Percentiles rank a stretch among this genome's conserved stretches.
Conservation (phyloP, 2,888 invertebrate genomes). For the Synanthedon myopaeformis region DNA sequence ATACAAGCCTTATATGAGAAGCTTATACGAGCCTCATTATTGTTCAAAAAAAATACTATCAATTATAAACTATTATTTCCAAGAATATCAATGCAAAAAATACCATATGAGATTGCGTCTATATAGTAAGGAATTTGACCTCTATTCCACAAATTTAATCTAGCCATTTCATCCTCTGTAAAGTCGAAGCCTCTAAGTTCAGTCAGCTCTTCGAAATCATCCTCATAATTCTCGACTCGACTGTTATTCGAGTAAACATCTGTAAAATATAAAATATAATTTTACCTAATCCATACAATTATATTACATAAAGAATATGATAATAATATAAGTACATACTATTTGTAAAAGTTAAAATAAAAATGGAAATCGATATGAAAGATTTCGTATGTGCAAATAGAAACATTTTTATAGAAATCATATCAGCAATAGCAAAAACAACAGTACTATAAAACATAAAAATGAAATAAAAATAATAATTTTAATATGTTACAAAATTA, state of each 20-base stretch:
- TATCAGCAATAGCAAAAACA: no score
- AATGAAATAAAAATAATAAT: no score
- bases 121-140: conserved; percentile 47
- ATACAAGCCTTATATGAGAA: no score
- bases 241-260: not conserved
- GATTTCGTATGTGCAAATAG: not conserved
- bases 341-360: conserved; percentile 14
- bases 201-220: not conserved
- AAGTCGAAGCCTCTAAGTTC: conserved; percentile 24
- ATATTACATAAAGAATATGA: not conserved
- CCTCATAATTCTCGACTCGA: not conserved
- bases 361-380: conserved; percentile 11
- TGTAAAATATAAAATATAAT: not conserved
- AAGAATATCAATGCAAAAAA: no score
- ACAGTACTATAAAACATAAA: no score
- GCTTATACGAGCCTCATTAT: no score
- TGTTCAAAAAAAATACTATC: no score
- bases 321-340: conserved; percentile 9
- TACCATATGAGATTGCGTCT: conserved; percentile 46
- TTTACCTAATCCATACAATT: not conserved
- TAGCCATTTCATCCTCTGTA: conserved; percentile 24
- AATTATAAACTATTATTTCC: no score
- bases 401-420: no score
- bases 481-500: no score
- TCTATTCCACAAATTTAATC: conserved; percentile 43